These are phyloP conservation scores for Amblyjoppa fuscipennis DNA, from an alignment of 2,888 invertebrate genomes.

Conservation along the genomic window DNA sequence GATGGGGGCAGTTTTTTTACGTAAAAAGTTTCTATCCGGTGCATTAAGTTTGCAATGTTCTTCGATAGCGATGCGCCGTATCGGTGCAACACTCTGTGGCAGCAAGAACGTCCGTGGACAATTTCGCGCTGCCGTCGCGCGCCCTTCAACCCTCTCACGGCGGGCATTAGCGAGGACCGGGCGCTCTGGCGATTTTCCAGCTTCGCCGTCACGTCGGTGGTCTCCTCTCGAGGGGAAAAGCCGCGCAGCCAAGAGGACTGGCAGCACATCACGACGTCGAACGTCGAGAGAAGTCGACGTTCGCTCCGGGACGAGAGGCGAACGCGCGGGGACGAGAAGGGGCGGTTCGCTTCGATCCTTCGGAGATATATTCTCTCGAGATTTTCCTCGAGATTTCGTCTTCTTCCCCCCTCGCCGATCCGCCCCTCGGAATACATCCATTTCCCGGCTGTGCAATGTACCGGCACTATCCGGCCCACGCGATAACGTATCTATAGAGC, in stretches of 20 bases:
- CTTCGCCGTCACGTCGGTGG: conserved; percentile 51
- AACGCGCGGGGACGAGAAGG: background rate
- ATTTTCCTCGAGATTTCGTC: conserved; percentile 62
- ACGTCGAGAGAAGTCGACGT: conserved; percentile 59
- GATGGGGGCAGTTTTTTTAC: too few relatives aligned
- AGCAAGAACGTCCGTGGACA: conserved; percentile 8
- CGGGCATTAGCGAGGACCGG: conserved; percentile 55
- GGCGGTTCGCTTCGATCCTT: conserved; percentile 39
- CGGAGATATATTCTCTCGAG: conserved; percentile 54
- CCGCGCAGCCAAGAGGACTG: conserved; percentile 46
- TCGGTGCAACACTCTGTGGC: background rate
- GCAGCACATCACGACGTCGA: conserved; percentile 47
- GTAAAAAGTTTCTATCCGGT: too few relatives aligned
- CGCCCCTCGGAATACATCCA: conserved; percentile 26
- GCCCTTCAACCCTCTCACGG: conserved; percentile 15
- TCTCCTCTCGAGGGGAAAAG: conserved; percentile 65
- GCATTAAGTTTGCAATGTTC: too few relatives aligned
- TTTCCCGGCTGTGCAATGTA: conserved; percentile 38
- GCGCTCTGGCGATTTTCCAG: conserved; percentile 63
- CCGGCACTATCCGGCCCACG: background rate
- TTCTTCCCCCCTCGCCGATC: background rate
- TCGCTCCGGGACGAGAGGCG: conserved; percentile 32
- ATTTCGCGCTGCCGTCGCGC: conserved; percentile 29
- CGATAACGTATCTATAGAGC: conserved; percentile 22
- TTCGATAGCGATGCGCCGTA: too few relatives aligned